phyloP scores from a whole-genome alignment of 2,113 vertebrate genomes.

The Hippoglossus stenolepis region DNA sequence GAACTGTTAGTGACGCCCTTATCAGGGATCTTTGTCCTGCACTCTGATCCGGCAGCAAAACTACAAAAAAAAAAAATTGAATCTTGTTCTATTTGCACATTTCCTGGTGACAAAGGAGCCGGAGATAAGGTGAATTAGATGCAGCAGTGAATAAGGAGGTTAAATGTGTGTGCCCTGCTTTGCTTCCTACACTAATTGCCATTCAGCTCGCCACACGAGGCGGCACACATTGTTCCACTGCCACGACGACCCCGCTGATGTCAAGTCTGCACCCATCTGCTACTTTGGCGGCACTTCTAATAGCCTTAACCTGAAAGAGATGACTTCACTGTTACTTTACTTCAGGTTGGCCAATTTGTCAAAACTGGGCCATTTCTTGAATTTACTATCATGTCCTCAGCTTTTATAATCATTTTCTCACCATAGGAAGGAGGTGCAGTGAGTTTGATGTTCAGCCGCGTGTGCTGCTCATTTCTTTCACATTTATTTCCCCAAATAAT shows the following conservation, averaged over 20 bases:
- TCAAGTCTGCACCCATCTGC: conserved; percentile 53
- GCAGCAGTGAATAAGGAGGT: conserved; percentile 35
- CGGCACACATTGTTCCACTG: conserved; percentile 44
- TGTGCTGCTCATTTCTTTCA: conserved; percentile 1
- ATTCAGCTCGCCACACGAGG: conserved; percentile 46
- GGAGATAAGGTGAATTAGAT: conserved; percentile 22
- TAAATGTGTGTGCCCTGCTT: conserved; percentile 31
- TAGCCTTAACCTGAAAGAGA: background rate
- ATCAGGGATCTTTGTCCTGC: background rate
- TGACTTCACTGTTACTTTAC: too few relatives aligned
- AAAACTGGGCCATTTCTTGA: background rate
- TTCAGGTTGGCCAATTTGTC: too few relatives aligned
- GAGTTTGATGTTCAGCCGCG: background rate
- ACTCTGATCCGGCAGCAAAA: background rate
- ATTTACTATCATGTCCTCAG: too few relatives aligned
- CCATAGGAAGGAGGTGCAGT: background rate
- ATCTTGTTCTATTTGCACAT: conserved; percentile 14
- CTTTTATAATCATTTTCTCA: background rate
- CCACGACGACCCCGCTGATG: conserved; percentile 54
- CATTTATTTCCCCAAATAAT: background rate
- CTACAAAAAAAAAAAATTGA: background rate
- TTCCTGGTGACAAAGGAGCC: conserved; percentile 19
- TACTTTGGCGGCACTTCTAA: conserved; percentile 1
- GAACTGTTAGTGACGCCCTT: background rate
- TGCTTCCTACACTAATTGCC: conserved; percentile 57